Conservation (phyloP, 2,888 invertebrate genomes). For the Amorpha juglandis region DNA sequence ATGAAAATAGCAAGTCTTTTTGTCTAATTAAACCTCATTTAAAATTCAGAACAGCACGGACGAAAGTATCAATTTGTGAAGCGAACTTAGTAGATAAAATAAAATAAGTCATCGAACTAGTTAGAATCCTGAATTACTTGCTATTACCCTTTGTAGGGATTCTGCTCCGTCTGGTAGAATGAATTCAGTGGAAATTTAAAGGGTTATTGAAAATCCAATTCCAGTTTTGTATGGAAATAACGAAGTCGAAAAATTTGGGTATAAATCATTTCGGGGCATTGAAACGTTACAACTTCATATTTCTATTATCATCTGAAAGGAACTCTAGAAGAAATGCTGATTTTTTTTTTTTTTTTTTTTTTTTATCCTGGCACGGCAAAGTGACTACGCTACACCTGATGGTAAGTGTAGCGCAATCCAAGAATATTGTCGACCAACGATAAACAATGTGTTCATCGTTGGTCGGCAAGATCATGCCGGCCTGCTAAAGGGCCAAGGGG, state of each 20-base stretch:
- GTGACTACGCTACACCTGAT: too few relatives aligned
- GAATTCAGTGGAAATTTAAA: not conserved
- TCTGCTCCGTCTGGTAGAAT: not conserved
- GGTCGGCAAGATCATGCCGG: too few relatives aligned
- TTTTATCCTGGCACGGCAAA: too few relatives aligned
- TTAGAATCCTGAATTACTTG: not conserved
- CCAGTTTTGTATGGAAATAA: not conserved
- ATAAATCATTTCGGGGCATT: not conserved
- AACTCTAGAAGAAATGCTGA: too few relatives aligned
- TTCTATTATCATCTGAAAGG: not conserved
- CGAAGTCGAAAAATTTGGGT: not conserved
- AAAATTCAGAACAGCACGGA: conserved; percentile 10
- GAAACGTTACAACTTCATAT: not conserved
- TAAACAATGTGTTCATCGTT: too few relatives aligned
- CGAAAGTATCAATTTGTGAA: conserved; percentile 2
- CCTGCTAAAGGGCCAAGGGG: too few relatives aligned
- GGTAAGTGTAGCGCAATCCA: too few relatives aligned
- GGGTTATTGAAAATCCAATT: not conserved
- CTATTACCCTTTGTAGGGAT: not conserved
- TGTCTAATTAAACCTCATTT: conserved; percentile 29
- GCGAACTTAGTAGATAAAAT: not conserved
- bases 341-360: too few relatives aligned
- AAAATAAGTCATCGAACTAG: conserved; percentile 13
- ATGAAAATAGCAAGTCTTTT: conserved; percentile 28
- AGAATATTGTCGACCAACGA: too few relatives aligned